A percentile compares a stretch with the other conserved stretches of the same genome.
These are phyloP conservation scores for Antedon bifida DNA, from an alignment of 35 echinoderm and acorn worm genomes.

Conservation along the genomic window DNA sequence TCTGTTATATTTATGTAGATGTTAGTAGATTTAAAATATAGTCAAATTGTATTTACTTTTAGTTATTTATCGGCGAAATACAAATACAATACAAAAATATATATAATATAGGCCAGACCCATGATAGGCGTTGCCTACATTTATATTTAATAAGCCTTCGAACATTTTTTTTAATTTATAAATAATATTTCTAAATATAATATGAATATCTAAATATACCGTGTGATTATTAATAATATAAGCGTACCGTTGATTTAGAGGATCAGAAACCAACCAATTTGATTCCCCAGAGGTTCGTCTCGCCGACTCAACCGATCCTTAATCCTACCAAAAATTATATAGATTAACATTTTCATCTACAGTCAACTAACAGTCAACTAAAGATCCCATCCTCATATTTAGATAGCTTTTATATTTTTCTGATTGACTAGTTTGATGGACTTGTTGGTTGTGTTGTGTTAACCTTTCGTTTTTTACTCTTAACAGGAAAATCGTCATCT, in stretches of 20 bases:
- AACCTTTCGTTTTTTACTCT: neutral
- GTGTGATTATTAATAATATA: neutral
- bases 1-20: too few species aligned
- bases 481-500: neutral
- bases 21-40: too few species aligned
- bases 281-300: neutral
- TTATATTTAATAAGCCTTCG: too few species aligned
- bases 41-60: too few species aligned
- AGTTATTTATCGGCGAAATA: too few species aligned
- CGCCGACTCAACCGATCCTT: neutral
- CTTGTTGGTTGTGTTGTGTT: neutral
- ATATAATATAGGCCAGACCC: too few species aligned
- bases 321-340: neutral
- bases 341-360: neutral
- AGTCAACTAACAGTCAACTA: neutral
- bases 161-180: too few species aligned
- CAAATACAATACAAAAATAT: too few species aligned
- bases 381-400: neutral
- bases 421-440: neutral
- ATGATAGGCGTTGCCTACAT: too few species aligned
- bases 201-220: too few species aligned
- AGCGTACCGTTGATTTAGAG: neutral
- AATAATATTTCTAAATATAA: too few species aligned
- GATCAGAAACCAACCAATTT: neutral
- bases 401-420: neutral